A percentile compares a stretch with the other conserved stretches of the same genome.
Evolutionary conservation across 2,888 invertebrate species (phyloP).

Genomic region (Nephrotoma appendiculata): DNA sequence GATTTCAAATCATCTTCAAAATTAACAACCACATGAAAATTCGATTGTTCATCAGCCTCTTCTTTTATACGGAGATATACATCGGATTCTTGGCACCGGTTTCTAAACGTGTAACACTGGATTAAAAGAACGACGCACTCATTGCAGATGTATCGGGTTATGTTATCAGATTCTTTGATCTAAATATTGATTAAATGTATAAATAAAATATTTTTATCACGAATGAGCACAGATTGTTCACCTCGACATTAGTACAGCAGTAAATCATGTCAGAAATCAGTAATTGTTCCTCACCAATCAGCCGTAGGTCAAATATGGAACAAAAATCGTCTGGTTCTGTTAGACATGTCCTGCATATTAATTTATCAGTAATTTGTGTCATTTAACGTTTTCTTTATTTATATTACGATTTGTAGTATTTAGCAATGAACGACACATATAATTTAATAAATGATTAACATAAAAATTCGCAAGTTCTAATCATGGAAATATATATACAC

Average conservation of each 20-base stretch:
- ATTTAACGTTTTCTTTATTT: background rate
- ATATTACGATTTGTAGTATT: background rate
- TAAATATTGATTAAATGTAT: background rate
- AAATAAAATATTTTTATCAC: too few species aligned
- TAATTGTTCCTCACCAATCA: background rate
- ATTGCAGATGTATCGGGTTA: background rate
- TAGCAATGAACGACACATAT: background rate
- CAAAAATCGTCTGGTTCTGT: background rate
- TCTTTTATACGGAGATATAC: background rate
- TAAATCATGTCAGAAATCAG: background rate
- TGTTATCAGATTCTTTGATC: background rate
- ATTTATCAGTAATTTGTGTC: slow-evolving; percentile 8
- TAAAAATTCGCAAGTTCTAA: background rate
- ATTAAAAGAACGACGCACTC: background rate
- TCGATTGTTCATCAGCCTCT: background rate
- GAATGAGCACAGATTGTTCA: background rate
- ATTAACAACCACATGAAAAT: background rate
- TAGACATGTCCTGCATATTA: slow-evolving; percentile 17
- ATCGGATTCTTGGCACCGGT: background rate
- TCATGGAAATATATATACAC: too few species aligned
- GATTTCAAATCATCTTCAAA: background rate
- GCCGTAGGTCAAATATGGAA: background rate
- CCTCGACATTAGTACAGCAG: background rate
- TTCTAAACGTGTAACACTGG: background rate
- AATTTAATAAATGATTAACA: background rate